Evolutionary conservation across 2,797 vertebrate species (phyloP).

Genomic region (Ctenopoma multispine): DNA sequence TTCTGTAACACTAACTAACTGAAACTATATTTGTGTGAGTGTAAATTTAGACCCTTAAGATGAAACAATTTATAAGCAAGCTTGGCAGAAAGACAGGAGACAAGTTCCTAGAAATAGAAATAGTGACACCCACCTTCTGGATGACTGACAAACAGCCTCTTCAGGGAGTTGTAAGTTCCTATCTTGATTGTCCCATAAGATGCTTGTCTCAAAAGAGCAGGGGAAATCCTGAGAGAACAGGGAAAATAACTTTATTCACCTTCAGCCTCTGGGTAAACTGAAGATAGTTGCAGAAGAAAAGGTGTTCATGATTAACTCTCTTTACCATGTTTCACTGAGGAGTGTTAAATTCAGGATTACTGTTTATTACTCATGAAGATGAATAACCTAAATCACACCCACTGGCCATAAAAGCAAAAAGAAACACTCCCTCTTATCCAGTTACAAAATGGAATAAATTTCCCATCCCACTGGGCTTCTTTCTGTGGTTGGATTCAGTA

Average conservation of each 20-base stretch:
- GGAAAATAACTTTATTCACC: neutral
- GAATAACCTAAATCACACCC: neutral
- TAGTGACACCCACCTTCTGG: conserved; percentile 88
- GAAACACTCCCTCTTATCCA: neutral
- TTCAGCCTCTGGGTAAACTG: neutral
- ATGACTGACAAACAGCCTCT: conserved; percentile 91
- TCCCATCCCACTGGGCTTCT: conserved; percentile 4
- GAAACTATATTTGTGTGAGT: neutral
- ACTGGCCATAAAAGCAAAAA: conserved; percentile 3
- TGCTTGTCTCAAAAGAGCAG: conserved; percentile 92
- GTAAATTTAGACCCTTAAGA: neutral
- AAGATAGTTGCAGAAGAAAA: neutral
- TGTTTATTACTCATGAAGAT: neutral
- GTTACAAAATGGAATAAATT: conserved; percentile 6
- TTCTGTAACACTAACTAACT: neutral
- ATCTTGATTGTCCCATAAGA: conserved; percentile 99
- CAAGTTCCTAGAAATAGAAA: neutral
- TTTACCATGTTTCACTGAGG: neutral
- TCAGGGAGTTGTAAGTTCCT: conserved; percentile 96
- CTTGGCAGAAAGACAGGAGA: neutral
- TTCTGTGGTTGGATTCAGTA: conserved; percentile 6
- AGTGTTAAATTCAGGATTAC: neutral
- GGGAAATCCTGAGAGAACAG: conserved; percentile 88
- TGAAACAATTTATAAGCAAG: neutral
- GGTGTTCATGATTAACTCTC: neutral